Percentiles rank a stretch among this genome's conserved stretches.
Evolutionary conservation across 2,113 vertebrate species (phyloP).

Genomic region (Fregata magnificens): DNA sequence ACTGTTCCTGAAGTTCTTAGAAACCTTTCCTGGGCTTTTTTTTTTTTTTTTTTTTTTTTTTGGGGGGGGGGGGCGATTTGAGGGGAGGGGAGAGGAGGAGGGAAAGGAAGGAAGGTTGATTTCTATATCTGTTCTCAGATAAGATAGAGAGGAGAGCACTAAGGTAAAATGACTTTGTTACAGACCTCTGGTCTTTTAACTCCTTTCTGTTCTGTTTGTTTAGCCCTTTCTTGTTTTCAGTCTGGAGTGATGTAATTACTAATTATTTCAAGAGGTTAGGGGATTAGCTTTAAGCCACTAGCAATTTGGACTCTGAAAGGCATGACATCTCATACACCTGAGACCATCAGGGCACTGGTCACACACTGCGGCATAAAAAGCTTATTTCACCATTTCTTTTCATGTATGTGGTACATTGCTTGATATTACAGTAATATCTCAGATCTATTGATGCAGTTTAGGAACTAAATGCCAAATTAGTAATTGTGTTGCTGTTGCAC

Average conservation of each 20-base stretch:
- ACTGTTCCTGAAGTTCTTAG: neutral
- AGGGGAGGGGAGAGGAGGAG: neutral
- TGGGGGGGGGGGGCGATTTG: no score
- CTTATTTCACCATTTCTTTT: neutral
- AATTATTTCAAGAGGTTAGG: neutral
- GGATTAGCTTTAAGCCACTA: neutral
- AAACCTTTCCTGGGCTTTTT: neutral
- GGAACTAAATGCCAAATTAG: neutral
- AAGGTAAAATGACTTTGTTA: neutral
- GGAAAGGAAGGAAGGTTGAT: neutral
- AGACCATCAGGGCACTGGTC: neutral
- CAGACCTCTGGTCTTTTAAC: neutral
- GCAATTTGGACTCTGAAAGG: neutral
- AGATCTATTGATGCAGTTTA: neutral
- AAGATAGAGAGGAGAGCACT: neutral
- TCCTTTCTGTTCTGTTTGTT: neutral
- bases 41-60: no score
- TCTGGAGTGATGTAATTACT: neutral
- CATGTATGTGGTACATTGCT: neutral
- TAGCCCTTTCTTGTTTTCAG: neutral
- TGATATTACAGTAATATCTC: neutral
- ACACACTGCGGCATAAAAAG: neutral
- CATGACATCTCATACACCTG: neutral
- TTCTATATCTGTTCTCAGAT: neutral
- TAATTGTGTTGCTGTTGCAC: neutral